Evolutionary conservation across 1,140 invertebrate genomes (phyloP), one percentile per base, ranked within the genome.

Genomic region (Druon quercuslanigerum): DNA sequence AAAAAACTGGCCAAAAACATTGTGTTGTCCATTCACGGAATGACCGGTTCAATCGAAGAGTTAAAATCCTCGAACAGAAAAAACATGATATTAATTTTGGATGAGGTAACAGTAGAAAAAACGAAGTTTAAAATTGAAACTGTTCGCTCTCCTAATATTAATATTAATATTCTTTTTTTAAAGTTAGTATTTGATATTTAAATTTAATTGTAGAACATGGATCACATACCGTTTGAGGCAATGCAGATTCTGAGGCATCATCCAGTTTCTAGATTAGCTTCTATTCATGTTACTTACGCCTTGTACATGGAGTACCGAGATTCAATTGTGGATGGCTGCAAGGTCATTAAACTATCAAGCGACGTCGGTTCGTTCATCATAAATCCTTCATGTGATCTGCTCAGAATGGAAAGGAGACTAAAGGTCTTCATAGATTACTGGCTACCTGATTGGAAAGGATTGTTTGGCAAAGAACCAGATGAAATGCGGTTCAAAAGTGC

Each of bases 211-310:
- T 85, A 96, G 95, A 89, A 91, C 70, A 86, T 96, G 46, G 95
- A 96, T 88, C 92, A 93, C 72, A 91, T 96, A 75, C 95, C 96
- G 0, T 96, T 95, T 93, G 96, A 97, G 90, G 93, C 93, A 74
- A 90, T 96, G 71, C 92, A 94, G 7, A 88, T 95, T 6, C 81
- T 96, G 12, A 89, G 90, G 70, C 85, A 92, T 50, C 93, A 95
- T 72, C 93, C 95, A 11, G 93, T 96, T 0, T 94, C 94, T 13
- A 92, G 96, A 66, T 93, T 96, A 85, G 95, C 96, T 50, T 96
- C 95, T 46, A 86, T 97, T 7, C 94, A 95, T 79, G 92, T 96
- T 82, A 88, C 94, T 6, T 94, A 94, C 79, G 92, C 92, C 2
- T 89, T 96, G 74, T 95, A 93, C 81, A 93, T 94, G 87, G 89